Evolutionary conservation across 2,113 vertebrate genomes (phyloP).

Genomic region (Oryzias melastigma): DNA sequence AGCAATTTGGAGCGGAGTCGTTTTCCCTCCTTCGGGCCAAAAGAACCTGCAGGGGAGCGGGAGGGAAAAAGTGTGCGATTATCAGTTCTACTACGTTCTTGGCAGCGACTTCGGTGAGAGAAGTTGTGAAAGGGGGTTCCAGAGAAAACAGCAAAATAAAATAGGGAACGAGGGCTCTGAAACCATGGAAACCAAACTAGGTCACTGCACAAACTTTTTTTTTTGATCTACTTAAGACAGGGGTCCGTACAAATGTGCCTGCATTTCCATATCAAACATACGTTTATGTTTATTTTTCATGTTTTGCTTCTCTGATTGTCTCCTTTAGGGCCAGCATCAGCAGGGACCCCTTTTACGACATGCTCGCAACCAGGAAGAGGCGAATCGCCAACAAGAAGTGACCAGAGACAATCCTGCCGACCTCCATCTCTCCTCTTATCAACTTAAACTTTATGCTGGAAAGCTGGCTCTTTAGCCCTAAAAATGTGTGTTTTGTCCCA

Average conservation of each 20-base stretch:
- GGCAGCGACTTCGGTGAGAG: slow-evolving; percentile 3
- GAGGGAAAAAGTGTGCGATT: slow-evolving; percentile 12
- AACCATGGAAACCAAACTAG: slow-evolving; percentile 82
- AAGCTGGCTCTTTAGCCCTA: slow-evolving; percentile 4
- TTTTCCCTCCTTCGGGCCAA: slow-evolving; percentile 31
- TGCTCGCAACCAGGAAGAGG: slow-evolving; percentile 96
- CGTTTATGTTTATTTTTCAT: slow-evolving; percentile 54
- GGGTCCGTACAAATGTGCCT: slow-evolving; percentile 67
- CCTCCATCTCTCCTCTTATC: slow-evolving; percentile 23
- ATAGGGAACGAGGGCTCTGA: slow-evolving; percentile 44
- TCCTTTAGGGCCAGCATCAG: slow-evolving; percentile 93
- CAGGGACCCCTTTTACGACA: slow-evolving; percentile 98
- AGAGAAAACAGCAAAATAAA: slow-evolving; percentile 27
- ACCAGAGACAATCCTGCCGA: slow-evolving; percentile 41
- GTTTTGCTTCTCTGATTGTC: slow-evolving; percentile 57
- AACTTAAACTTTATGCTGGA: slow-evolving; percentile 14
- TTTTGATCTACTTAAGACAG: slow-evolving; percentile 64
- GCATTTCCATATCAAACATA: slow-evolving; percentile 79
- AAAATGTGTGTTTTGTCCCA: slow-evolving; percentile 16
- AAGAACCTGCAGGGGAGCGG: slow-evolving; percentile 28
- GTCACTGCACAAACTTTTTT: slow-evolving; percentile 75
- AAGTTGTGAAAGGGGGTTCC: slow-evolving; percentile 50
- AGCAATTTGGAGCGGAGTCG: slow-evolving; percentile 37
- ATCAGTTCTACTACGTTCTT: slow-evolving; percentile 27
- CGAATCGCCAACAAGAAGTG: slow-evolving; percentile 98